Base-by-base conservation (phyloP, 2,888 invertebrate species). In the Elegia similella region DNA sequence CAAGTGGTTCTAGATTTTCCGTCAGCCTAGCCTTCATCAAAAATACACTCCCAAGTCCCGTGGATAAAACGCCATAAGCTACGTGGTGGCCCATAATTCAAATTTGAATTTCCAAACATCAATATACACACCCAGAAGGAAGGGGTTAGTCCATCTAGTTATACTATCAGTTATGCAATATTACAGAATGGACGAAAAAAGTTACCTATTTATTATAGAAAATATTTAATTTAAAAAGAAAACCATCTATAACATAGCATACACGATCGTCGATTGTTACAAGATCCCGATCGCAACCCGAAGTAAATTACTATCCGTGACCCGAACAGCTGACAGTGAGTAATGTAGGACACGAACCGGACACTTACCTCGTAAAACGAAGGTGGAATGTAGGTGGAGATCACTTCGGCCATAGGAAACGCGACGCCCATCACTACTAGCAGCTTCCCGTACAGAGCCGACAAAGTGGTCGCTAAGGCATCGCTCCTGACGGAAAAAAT, bases 391-490 rank as follows among this genome's bases (percentile, higher is more conserved):
- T 97, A 97, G 17, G 97, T 96, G 47, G 98, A 98, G 80, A 98
- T 98, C 70, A 98, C 97, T 93, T 98, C 98, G 62, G 98, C 97
- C 95, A 98, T 96, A 55, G 98, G 98, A 86, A 98, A 97, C 13
- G 98, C 97, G 64, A 97, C 95, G 1, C 98, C 98, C 96, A 98
- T 97, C 50, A 98, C 98, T 44, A 98, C 97, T 70, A 98, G 88
- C 55, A 98, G 93, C 87, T 98, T 98, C 50, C 98, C 98, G 82
- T 98, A 98, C 30, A 98, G 93, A 0, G 98, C 98, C 63, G 98
- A 98, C 66, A 98, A 92, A 15, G 97, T 96, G 38, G 97, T 96
- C 59, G 97, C 96, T 77, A 98, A 88, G 65, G 97, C 97, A 85
- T 98, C 97, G 62, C 93, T 87, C 70, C 97, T 98, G 86, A 54